These are phyloP conservation scores for Liolophura sinensis DNA, from an alignment of 1,140 invertebrate genomes.

Conservation along the genomic window DNA sequence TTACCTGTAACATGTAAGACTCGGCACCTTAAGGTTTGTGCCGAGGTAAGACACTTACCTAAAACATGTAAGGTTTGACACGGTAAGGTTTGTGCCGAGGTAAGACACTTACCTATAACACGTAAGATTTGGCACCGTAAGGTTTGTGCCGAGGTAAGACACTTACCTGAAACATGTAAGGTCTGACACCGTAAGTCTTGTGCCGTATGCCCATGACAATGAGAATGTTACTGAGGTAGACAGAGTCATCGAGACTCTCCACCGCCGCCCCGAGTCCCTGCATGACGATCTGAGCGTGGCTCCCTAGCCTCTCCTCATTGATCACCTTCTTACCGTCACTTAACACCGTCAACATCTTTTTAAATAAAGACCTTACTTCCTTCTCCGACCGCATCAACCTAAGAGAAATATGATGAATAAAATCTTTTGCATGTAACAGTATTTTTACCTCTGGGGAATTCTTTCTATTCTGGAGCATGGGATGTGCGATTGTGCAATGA, in stretches of 20 bases:
- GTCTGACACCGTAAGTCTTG: conserved; percentile 30
- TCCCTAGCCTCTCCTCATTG: conserved; percentile 30
- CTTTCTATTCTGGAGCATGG: too few relatives aligned
- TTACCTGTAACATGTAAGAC: background rate
- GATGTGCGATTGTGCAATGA: too few relatives aligned
- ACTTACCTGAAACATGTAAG: conserved; percentile 37
- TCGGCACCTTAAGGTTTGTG: too few relatives aligned
- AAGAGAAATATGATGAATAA: background rate
- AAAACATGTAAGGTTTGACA: background rate
- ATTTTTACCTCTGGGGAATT: too few relatives aligned
- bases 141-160: background rate
- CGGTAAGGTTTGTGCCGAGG: background rate
- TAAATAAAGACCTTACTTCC: conserved; percentile 36
- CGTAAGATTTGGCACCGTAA: conserved; percentile 34
- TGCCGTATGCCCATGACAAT: conserved; percentile 36
- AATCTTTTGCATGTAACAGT: too few relatives aligned
- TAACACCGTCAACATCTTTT: conserved; percentile 22
- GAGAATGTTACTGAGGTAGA: conserved; percentile 30
- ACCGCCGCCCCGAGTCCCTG: conserved; percentile 46
- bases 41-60: too few relatives aligned
- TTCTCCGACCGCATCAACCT: conserved; percentile 36
- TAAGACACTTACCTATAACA: conserved; percentile 30
- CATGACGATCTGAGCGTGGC: conserved; percentile 49
- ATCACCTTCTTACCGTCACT: conserved; percentile 25
- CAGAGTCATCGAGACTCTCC: conserved; percentile 41